Base-by-base conservation (phyloP, 2,797 vertebrate genomes). In the Basileuterus tristriatus region DNA sequence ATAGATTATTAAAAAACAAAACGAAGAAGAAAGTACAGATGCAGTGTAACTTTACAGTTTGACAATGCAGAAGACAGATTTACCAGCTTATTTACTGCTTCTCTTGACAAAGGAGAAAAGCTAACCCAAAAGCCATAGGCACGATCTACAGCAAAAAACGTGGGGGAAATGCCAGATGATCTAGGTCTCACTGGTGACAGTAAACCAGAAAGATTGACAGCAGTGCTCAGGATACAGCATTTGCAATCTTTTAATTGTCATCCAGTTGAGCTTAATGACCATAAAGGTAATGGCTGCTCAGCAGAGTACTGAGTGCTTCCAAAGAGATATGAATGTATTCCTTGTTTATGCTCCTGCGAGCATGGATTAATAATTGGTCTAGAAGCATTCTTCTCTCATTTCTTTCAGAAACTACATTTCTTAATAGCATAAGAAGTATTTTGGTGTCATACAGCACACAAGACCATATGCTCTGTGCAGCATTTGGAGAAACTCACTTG, bases 1-100 rank as follows among this genome's bases (percentile, higher is more conserved):
- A 97, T 81, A 92, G 81, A 95, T 96, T 95, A 97, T 96, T 97
- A 96, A 97, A 97, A 97, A 92, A 86, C 55, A 90, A 94, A 95
- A 88, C 0, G 0, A 86, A 94, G 80, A 96, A 88, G 77, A 71
- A 93, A 97, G 78, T 75, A 93, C 96, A 97, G 89, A 96, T 96
- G 95, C 34, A 0, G 87, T 89, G 70, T 63, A 94, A 95, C 93
- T 96, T 97, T 96, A 93, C 69, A 63, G 71, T 90, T 89, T 62
- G 87, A 90, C 74, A 63, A 55, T 34, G 44, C 58, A 88, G 93
- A 71, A 79, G 72, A 89, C 52, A 44, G 92, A 87, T 47, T 46
- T 87, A 67, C 82, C 92, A 92, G 75, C 63, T 77, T 90, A 81
- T 84, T 94, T 92, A 96, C 75, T 74, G 64, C 92, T 95, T 91